Base-by-base conservation (phyloP, 2,113 vertebrate genomes). In the Phasianus colchicus region DNA sequence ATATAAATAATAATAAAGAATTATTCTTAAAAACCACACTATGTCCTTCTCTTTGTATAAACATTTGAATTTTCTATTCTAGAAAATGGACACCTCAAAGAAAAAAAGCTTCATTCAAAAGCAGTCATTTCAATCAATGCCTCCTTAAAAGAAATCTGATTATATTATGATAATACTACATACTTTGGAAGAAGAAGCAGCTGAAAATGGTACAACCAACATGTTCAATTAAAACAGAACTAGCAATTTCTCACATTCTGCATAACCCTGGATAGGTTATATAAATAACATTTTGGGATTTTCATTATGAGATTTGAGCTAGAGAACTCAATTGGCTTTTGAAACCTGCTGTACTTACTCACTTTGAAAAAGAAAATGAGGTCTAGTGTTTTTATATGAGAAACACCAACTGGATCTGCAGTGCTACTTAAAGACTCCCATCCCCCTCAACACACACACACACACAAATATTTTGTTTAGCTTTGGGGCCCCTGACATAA, bases 1-100 rank as follows among this genome's bases (percentile, higher is more conserved):
- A 17, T 67, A 81, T 32, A 52, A 93, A 83, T 52, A 93, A 88
- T 43, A 63, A 84, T 9, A 83, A 95, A 82, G 43, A 58, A 14
- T 5, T n/a, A 57, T 57, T 18, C 11, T 75, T 69, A 19, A 9
- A 60, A 66, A 25, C 13, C 27, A 54, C 27, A 27, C 24, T 54
- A 16, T 16, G 14, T 19, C 0, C 4, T 66, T 17, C 0, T 2
- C 1, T 47, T 69, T 79, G 18, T 19, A 89, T 3, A 87, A 48
- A 57, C 14, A 27, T 55, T 80, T 74, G 16, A 4, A 40, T 66
- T 89, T 94, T 70, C 27, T 57, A 2, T 45, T 78, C 38, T 21
- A 55, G 14, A 52, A 72, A 78, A 86, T 8, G 7, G 25, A 57
- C 0, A 27, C 4, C 22, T 54, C 10, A 52, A 65, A 58, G 30